Conservation (phyloP, 1,140 invertebrate genomes). For the Nasonia longicornis region DNA sequence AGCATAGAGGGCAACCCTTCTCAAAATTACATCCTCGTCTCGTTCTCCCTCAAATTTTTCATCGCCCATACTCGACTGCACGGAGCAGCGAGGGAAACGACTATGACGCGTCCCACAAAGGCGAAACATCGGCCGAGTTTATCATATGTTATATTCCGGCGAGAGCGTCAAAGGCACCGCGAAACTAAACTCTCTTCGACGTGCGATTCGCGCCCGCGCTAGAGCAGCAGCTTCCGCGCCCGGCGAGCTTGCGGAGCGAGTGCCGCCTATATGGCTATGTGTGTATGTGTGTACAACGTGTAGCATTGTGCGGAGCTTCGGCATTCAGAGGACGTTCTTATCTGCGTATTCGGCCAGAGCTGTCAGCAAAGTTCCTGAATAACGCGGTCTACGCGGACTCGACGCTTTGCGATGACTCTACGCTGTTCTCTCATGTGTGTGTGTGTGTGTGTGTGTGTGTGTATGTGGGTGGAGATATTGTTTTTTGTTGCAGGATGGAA, state of each 20-base stretch:
- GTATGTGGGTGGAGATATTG: too few species aligned
- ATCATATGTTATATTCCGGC: slow-evolving; percentile 42
- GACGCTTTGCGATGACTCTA: background rate
- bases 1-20: background rate
- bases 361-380: slow-evolving; percentile 71
- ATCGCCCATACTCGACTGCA: too few species aligned
- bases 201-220: background rate
- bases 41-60: too few species aligned
- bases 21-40: background rate
- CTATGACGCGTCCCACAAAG: slow-evolving; percentile 10
- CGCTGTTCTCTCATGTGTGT: background rate
- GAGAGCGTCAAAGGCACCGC: background rate
- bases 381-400: slow-evolving; percentile 52
- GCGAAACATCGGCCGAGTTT: slow-evolving; percentile 33
- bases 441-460: too few species aligned
- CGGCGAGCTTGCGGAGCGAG: background rate
- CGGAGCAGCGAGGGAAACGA: too few species aligned
- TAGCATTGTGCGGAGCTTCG: slow-evolving; percentile 64
- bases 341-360: slow-evolving; percentile 68
- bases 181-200: slow-evolving; percentile 9
- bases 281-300: background rate
- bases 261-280: background rate
- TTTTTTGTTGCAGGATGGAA: too few species aligned
- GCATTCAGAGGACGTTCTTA: slow-evolving; percentile 69
- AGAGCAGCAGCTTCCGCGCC: slow-evolving; percentile 1